Evolutionary conservation across 2,888 invertebrate genomes (phyloP).

Genomic region (Tipula helvola): DNA sequence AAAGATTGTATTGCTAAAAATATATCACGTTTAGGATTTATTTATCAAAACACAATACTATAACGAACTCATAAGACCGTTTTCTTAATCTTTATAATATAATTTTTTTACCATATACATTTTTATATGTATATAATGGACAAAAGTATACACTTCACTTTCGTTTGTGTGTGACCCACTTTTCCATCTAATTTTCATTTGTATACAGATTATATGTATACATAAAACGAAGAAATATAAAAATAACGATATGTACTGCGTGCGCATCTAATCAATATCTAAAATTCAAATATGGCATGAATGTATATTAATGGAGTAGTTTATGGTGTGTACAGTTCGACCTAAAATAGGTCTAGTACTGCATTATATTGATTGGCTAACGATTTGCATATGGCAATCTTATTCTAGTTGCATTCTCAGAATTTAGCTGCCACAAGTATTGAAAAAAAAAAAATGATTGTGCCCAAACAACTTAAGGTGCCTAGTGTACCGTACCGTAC

Average conservation of each 20-base stretch:
- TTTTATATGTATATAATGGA: not conserved
- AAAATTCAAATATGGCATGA: not conserved
- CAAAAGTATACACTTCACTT: not conserved
- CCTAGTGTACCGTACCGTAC: not conserved
- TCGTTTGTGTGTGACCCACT: not conserved
- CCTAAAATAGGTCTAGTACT: not conserved
- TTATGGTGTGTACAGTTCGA: not conserved
- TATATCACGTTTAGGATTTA: not conserved
- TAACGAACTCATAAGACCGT: not conserved
- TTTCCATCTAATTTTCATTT: not conserved
- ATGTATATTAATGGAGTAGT: not conserved
- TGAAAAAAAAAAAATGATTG: too few relatives aligned
- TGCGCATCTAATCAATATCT: slow-evolving; percentile 4
- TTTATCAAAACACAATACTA: not conserved
- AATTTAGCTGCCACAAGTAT: too few relatives aligned
- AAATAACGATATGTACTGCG: not conserved
- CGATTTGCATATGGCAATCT: not conserved
- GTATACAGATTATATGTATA: not conserved
- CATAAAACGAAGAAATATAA: not conserved
- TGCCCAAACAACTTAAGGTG: not conserved
- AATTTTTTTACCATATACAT: not conserved
- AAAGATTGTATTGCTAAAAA: not conserved
- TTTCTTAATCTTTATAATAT: not conserved
- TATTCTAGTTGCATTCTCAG: too few relatives aligned
- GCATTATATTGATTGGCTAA: not conserved